These are phyloP conservation scores for Axis porcinus DNA, from an alignment of 2,113 vertebrate species.

Conservation along the genomic window DNA sequence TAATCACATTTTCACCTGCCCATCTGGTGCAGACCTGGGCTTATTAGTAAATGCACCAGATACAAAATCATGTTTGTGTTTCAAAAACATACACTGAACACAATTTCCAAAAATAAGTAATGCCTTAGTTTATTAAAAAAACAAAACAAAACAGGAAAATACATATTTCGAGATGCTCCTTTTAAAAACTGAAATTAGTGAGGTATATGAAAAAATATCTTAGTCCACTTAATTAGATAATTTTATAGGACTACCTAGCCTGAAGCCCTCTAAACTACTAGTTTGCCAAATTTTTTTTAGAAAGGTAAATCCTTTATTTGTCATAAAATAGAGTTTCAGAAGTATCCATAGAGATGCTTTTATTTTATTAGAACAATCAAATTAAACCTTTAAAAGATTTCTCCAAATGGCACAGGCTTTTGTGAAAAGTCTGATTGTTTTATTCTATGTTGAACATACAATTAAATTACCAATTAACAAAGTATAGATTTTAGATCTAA, in stretches of 20 bases:
- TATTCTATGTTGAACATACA: neutral
- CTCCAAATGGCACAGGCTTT: neutral
- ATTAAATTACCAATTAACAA: neutral
- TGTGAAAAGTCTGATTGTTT: neutral
- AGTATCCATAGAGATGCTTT: neutral
- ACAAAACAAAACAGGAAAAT: neutral
- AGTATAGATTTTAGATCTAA: neutral
- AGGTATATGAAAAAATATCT: neutral
- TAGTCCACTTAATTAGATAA: neutral
- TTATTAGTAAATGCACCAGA: constrained; percentile 74
- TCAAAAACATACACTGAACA: constrained; percentile 58
- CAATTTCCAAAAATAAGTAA: neutral
- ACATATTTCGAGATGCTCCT: constrained; percentile 12
- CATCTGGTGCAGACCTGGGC: constrained; percentile 82
- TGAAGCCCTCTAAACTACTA: neutral
- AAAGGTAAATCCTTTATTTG: constrained; percentile 8
- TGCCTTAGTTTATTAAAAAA: neutral
- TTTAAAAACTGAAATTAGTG: constrained; percentile 41
- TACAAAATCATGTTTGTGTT: constrained; percentile 64
- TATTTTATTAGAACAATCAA: neutral
- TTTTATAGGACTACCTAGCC: neutral
- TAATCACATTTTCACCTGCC: constrained; percentile 85
- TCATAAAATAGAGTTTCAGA: neutral
- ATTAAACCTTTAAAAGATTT: neutral
- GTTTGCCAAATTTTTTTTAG: neutral